Evolutionary conservation across 2,113 vertebrate species (phyloP).

Genomic region (Polypterus senegalus): DNA sequence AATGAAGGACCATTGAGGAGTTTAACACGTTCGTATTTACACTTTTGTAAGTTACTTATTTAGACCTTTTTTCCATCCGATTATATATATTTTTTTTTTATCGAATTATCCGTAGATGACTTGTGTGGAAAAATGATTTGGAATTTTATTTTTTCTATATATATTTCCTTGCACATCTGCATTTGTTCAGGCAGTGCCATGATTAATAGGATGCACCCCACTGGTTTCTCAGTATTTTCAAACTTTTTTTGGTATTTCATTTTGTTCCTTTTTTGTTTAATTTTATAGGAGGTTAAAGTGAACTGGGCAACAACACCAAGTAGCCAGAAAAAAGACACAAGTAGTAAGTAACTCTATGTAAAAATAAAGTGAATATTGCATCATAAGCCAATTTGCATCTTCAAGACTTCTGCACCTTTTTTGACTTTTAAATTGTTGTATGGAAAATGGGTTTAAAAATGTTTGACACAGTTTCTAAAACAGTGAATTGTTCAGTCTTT

Average conservation of each 20-base stretch:
- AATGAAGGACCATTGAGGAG: constrained; percentile 65
- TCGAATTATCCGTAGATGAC: constrained; percentile 28
- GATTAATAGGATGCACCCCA: too few species aligned
- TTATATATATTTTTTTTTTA: constrained; percentile 34
- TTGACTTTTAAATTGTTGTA: too few species aligned
- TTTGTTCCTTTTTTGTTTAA: constrained; percentile 6
- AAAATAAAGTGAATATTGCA: too few species aligned
- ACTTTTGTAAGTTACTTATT: constrained; percentile 67
- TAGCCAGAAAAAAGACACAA: constrained; percentile 99
- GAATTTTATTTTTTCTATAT: too few species aligned
- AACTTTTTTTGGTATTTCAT: constrained; percentile 21
- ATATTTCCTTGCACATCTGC: too few species aligned
- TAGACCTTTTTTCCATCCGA: constrained; percentile 50
- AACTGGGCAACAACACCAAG: constrained; percentile 98
- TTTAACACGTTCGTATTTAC: constrained; percentile 66
- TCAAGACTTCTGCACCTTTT: too few species aligned
- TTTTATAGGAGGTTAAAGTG: constrained; percentile 90
- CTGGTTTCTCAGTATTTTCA: constrained; percentile 7
- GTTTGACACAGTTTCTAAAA: too few species aligned
- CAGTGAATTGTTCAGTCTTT: too few species aligned
- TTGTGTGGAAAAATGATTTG: too few species aligned
- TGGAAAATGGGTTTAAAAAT: too few species aligned
- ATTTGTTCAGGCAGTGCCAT: too few species aligned
- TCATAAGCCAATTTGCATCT: too few species aligned
- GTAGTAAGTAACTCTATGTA: constrained; percentile 70